Evolutionary conservation across 2,797 vertebrate species (phyloP), one percentile per base, ranked within the genome.

Genomic region (Gymnoscopelus microlampas): DNA sequence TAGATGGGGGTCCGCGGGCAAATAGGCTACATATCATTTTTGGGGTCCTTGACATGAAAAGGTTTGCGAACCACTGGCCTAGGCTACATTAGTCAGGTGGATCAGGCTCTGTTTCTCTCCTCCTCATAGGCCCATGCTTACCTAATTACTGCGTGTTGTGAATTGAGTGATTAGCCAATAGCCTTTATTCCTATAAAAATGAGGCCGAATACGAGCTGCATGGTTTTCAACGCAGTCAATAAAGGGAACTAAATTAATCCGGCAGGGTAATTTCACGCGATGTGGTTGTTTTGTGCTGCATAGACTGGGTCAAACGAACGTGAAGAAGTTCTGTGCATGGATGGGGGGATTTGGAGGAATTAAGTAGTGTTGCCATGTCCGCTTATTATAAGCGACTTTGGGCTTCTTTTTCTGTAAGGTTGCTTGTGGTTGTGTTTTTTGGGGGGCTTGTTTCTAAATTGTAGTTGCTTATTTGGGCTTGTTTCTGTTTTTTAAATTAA

Each of bases 241-340:
- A 93, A 92, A 91, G 90, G 71, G 74, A 85, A 86, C 86, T 88
- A 91, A 84, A 90, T 95, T 96, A 96, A 96, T 96, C 95, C 94
- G 19, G 88, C 90, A 75, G 92, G 92, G 92, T 95, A 95, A 96
- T 96, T 95, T 94, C 95, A 95, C 92, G 94, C 94, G 88, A 87
- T 94, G 94, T 95, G 94, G 73, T 89, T 90, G 19, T 19, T 19
- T 19, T 19, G 90, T 91, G 90, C 90, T 94, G 93, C 94, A 95
- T 91, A 88, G 93, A 90, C 82, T 19, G 88, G 92, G 94, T 95
- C 94, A 96, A 90, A 91, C 83, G 86, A 84, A 91, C 86, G 82
- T 91, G 94, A 94, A 94, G 94, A 85, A 90, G 87, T 83, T 90
- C 90, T 92, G 90, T 44, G 39, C 39, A 49, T 70, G 83, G 78